Evolutionary conservation across 2,113 vertebrate genomes (phyloP).

Genomic region (Brachyistius frenatus): DNA sequence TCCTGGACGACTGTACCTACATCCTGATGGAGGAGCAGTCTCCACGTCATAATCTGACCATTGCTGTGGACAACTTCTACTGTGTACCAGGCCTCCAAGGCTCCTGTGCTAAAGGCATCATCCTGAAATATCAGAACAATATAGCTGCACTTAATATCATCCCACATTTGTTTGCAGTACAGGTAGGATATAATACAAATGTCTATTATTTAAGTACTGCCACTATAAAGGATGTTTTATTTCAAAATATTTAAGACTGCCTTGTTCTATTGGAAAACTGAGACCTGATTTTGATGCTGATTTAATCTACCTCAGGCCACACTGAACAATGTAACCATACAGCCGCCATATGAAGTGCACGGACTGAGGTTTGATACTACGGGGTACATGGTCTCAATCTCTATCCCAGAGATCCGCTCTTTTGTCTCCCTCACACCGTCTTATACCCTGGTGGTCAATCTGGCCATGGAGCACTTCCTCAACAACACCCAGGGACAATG

Average conservation of each 20-base stretch:
- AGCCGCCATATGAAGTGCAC: conserved; percentile 64
- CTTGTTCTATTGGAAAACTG: neutral
- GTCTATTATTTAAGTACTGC: neutral
- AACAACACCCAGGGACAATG: conserved; percentile 85
- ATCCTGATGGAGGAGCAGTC: conserved; percentile 78
- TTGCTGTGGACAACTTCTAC: conserved; percentile 80
- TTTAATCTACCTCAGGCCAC: conserved; percentile 62
- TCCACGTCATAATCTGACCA: conserved; percentile 66
- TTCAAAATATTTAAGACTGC: neutral
- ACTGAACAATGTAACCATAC: conserved; percentile 67
- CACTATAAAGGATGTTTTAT: neutral
- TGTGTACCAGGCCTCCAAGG: conserved; percentile 6
- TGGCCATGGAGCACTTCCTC: conserved; percentile 77
- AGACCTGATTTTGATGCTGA: conserved; percentile 10
- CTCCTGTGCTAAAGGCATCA: conserved; percentile 77
- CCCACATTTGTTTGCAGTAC: neutral
- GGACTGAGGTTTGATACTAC: conserved; percentile 76
- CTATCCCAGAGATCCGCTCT: conserved; percentile 76
- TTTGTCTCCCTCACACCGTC: conserved; percentile 57
- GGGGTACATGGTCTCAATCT: conserved; percentile 53
- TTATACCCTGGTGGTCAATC: conserved; percentile 65
- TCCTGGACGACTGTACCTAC: conserved; percentile 79
- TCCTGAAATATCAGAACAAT: conserved; percentile 70
- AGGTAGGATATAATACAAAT: conserved; percentile 59
- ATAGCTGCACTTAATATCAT: conserved; percentile 63